phyloP scores from a whole-genome alignment of 2,113 vertebrate species.

The Pelobates fuscus region DNA sequence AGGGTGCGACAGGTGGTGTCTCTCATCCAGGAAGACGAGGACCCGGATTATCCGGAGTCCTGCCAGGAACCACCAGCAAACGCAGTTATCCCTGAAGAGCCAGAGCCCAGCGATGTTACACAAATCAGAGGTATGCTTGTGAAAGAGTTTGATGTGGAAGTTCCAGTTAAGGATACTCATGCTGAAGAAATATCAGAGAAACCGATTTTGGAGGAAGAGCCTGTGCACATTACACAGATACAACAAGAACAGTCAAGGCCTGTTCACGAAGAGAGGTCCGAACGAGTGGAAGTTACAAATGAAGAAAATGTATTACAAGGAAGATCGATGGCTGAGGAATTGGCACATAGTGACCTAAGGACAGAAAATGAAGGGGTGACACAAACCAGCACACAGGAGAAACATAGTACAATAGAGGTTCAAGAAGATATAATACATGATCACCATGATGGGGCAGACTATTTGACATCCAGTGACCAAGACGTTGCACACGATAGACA shows the following conservation, averaged over 20 bases:
- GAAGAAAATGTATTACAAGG: not conserved
- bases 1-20: conserved; percentile 88
- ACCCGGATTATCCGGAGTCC: conserved; percentile 68
- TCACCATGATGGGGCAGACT: not conserved
- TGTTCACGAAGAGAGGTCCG: conserved; percentile 36
- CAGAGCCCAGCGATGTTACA: conserved; percentile 62
- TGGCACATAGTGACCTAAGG: not conserved
- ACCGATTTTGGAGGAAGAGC: not conserved
- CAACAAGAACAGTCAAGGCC: conserved; percentile 21
- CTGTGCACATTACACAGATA: conserved; percentile 58
- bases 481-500: not conserved
- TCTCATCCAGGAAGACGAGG: conserved; percentile 81
- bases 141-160: conserved; percentile 59
- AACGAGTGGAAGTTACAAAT: conserved; percentile 2
- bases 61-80: conserved; percentile 69
- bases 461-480: not conserved
- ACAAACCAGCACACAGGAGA: not conserved
- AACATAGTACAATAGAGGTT: not conserved
- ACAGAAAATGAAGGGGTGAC: not conserved
- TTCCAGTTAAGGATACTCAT: conserved; percentile 19
- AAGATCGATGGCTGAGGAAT: not conserved
- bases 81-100: conserved; percentile 69
- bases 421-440: not conserved
- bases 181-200: not conserved
- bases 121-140: conserved; percentile 74